Conservation (phyloP, 2,113 vertebrate genomes). For the Mionectes macconnelli region DNA sequence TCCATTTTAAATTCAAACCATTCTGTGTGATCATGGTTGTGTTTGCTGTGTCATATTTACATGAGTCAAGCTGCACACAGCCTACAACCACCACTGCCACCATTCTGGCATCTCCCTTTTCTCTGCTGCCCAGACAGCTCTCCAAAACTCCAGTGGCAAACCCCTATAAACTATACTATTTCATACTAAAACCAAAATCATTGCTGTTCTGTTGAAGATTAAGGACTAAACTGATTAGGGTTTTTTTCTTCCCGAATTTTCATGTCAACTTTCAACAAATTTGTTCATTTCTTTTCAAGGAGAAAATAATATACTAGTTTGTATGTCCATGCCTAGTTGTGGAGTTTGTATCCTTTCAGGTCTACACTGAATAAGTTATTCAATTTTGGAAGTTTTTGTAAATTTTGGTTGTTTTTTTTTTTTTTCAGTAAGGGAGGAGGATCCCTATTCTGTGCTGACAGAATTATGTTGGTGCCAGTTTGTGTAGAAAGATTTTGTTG, state of each 20-base stretch:
- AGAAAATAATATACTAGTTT: not conserved
- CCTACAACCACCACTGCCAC: not conserved
- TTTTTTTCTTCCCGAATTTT: not conserved
- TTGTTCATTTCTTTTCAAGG: not conserved
- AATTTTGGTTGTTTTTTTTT: not conserved
- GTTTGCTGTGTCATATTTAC: not conserved
- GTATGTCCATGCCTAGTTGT: not conserved
- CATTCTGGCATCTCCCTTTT: not conserved
- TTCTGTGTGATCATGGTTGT: not conserved
- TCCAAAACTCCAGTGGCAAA: not conserved
- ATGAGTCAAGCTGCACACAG: not conserved
- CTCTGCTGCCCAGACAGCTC: not conserved
- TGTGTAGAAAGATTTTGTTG: not conserved
- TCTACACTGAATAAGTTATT: not conserved
- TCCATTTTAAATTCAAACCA: not conserved
- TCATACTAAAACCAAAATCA: not conserved
- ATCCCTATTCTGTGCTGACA: not conserved
- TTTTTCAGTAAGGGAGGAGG: not conserved
- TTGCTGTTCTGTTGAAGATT: not conserved
- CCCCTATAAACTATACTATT: not conserved
- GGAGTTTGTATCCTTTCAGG: not conserved
- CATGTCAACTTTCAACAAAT: not conserved
- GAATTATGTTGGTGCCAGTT: not conserved
- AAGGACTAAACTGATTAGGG: not conserved
- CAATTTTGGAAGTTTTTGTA: not conserved